Conservation (phyloP, 2,113 vertebrate genomes). For the Takifugu flavidus region DNA sequence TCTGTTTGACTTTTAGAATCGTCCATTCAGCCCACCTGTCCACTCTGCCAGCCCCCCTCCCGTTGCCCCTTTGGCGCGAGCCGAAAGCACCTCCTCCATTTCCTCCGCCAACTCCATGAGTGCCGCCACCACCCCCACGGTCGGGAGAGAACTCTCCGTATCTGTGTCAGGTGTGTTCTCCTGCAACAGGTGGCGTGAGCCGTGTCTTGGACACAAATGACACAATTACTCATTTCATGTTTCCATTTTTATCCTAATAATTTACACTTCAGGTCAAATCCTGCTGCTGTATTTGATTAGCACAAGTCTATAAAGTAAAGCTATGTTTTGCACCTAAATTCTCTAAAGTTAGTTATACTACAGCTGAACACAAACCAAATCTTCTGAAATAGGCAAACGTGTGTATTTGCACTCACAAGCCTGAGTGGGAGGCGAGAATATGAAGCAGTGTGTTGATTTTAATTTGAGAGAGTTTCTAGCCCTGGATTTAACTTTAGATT, state of each 20-base stretch:
- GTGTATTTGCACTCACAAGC: neutral
- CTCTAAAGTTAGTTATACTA: too few species aligned
- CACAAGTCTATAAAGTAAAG: too few species aligned
- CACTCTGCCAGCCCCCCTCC: constrained; percentile 95
- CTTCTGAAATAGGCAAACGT: neutral
- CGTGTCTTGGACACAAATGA: neutral
- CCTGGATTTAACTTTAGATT: constrained; percentile 21
- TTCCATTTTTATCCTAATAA: neutral
- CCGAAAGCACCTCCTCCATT: constrained; percentile 97
- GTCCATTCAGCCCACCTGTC: constrained; percentile 90
- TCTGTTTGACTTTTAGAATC: constrained; percentile 72
- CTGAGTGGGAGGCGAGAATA: constrained; percentile 25
- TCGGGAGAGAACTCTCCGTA: constrained; percentile 84
- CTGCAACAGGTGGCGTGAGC: constrained; percentile 4
- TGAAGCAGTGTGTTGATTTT: constrained; percentile 23
- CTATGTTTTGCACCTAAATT: too few species aligned
- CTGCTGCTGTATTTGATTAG: neutral
- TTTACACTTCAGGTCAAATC: neutral
- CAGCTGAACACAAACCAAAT: neutral
- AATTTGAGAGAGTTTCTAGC: constrained; percentile 10
- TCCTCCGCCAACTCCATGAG: constrained; percentile 97
- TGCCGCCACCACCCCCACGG: constrained; percentile 93
- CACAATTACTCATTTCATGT: neutral
- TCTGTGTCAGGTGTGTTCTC: constrained; percentile 78
- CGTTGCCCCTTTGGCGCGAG: constrained; percentile 90